Percentiles rank a stretch among this genome's conserved stretches.
These are phyloP conservation scores for Actenoides lindsayi DNA, from an alignment of 2,113 vertebrate genomes.

Conservation along the genomic window DNA sequence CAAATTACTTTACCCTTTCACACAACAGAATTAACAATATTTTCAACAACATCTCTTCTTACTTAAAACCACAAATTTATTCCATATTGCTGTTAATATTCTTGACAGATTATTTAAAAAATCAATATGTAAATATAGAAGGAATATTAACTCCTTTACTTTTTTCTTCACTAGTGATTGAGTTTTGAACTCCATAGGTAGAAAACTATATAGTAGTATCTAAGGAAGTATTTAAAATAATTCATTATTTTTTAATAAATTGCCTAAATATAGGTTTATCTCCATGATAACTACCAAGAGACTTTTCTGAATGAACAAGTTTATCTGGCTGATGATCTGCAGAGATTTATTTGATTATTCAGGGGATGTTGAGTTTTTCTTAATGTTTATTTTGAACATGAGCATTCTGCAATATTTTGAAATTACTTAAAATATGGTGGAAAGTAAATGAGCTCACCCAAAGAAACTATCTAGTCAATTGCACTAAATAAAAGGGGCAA, in stretches of 20 bases:
- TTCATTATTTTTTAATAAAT: conserved; percentile 53
- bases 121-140: conserved; percentile 23
- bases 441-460: neutral
- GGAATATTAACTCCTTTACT: conserved; percentile 13
- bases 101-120: conserved; percentile 9
- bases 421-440: neutral
- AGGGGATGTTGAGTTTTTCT: neutral
- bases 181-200: conserved; percentile 39
- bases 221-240: conserved; percentile 56
- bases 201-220: conserved; percentile 12
- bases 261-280: conserved; percentile 44
- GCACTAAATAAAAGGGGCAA: neutral
- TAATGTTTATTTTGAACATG: conserved; percentile 11
- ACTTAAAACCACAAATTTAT: neutral
- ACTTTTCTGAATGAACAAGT: conserved; percentile 34
- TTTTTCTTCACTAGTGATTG: conserved; percentile 20
- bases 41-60: neutral
- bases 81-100: conserved; percentile 6
- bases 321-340: conserved; percentile 33
- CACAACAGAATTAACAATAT: neutral
- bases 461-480: neutral
- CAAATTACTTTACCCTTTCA: too few relatives aligned
- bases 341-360: neutral
- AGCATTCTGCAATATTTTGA: neutral
- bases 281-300: neutral